Base-by-base conservation (phyloP, 2,888 invertebrate genomes). In the Cordilura impudica region DNA sequence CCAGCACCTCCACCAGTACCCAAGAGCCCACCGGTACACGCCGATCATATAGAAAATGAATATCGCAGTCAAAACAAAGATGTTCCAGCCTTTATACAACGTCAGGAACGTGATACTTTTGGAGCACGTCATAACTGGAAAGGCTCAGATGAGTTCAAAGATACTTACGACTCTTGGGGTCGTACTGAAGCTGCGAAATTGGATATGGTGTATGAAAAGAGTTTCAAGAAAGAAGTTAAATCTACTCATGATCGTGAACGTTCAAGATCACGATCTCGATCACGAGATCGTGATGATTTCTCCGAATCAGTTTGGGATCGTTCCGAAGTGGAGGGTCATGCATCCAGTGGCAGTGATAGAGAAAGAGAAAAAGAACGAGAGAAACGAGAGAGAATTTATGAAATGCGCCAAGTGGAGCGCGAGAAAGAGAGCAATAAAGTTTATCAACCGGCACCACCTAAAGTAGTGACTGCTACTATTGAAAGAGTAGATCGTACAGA, bases 21-120 rank as follows among this genome's bases (percentile, higher is more conserved):
- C 0, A 94, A 94, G 0, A 92, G 93, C 31, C 93, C 94, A 82
- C 92, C 93, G 83, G 81, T 81, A 2, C 78, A 65, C 8, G 19
- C 23, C 4, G 83, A 84, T 14, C 74, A 23, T 74, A 86, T 83
- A 10, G 85, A 86, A 6, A 82, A 82, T 12, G 85, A 86, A 35
- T 93, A 93, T 4, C 83, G 85, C 14, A 71, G 72, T 8, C 84
- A 85, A 63, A 74, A 66, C 18, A 88, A 88, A 80, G 90, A 90
- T 69, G 86, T 90, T 58, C 90, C 91, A 84, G 89, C 90, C 4
- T 94, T 94, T 83, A 93, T 94, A 83, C 93, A 94, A 78, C 91
- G 94, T 1, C 93, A 94, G 82, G 94, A 94, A 83, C 90, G 94
- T 23, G 94, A 94, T 83, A 94, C 94, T 0, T 94, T 94, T 81